phyloP scores from a whole-genome alignment of 1,140 invertebrate genomes.

The Odontomachus brunneus region DNA sequence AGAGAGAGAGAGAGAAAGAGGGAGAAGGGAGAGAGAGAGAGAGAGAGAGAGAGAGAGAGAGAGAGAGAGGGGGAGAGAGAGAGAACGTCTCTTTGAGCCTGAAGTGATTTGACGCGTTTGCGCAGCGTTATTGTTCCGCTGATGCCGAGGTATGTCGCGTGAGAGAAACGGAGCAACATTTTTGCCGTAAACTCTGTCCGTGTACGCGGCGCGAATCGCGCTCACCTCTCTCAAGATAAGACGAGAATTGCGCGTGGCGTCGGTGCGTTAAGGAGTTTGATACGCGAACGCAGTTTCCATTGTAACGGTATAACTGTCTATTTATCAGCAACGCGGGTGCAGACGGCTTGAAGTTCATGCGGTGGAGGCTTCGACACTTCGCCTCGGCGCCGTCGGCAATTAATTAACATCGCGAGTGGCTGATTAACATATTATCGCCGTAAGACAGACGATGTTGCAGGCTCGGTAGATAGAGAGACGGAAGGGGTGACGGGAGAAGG shows the following conservation, averaged over 20 bases:
- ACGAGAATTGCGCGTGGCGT: constrained; percentile 10
- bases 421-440: constrained; percentile 80
- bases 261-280: constrained; percentile 42
- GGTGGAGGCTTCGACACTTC: constrained; percentile 60
- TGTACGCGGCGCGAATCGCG: too few relatives aligned
- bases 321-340: constrained; percentile 46
- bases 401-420: constrained; percentile 78
- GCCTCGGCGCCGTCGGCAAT: constrained; percentile 63
- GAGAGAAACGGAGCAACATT: too few relatives aligned
- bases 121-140: too few relatives aligned
- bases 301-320: constrained; percentile 60
- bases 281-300: constrained; percentile 45
- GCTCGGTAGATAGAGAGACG: constrained; percentile 10
- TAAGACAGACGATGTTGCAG: constrained; percentile 70
- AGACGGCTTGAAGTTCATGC: constrained; percentile 61
- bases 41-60: too few relatives aligned
- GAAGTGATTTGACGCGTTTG: too few relatives aligned
- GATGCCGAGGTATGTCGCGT: too few relatives aligned
- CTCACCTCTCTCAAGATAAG: constrained; percentile 1
- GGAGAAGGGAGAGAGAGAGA: too few relatives aligned
- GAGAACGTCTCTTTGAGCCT: too few relatives aligned
- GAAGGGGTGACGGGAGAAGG: constrained; percentile 27
- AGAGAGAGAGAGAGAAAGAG: too few relatives aligned
- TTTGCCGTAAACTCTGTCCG: too few relatives aligned
- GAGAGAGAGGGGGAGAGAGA: too few relatives aligned